Base-by-base conservation (phyloP, 2,888 invertebrate genomes). In the Yponomeuta sedellus region DNA sequence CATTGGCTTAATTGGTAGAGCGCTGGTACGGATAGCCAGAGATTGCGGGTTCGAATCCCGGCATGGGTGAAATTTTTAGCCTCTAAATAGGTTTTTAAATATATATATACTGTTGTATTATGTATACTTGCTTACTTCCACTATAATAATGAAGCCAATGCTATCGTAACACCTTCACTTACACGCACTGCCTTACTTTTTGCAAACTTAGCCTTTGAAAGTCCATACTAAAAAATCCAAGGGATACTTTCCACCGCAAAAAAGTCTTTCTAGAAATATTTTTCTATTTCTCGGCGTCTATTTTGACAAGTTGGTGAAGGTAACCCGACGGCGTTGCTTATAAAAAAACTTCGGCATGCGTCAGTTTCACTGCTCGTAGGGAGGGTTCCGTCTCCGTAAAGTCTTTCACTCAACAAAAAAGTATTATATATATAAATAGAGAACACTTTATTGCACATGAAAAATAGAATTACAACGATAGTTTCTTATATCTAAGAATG, bases 261-360 rank as follows among this genome's bases (percentile, higher is more conserved):
- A 44, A 52, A 52, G 1, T 0, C 4, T 52, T 52, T 52, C 16
- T 52, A 52, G 44, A 52, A 34, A 59, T 66, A 68, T 64, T 68
- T 70, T 72, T 71, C 68, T 68, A 67, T 71, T 69, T 68, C 66
- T 66, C 44, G 12, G 12, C 44, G 16, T 16, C 44, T 52, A 16
- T 52, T 52, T 52, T 52, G 44, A 52, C 44, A 52, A 16, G 44
- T 52, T 16, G 16, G 44, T 52, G 44, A 52, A 52, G 44, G 12
- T 52, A 52, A 52, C 44, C 44, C 44, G 44, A 16, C 44, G 44
- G 44, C 16, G 16, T 52, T 52, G 44, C 16, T 52, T 52, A 12
- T 16, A 52, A 52, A 52, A 44, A 52, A 12, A 52, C 44, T 3
- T 52, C 16, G 44, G 16, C 44, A 52, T 16, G 16, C 16, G 44